Evolutionary conservation across 2,888 invertebrate genomes (phyloP).

Genomic region (Aporophyla lueneburgensis): DNA sequence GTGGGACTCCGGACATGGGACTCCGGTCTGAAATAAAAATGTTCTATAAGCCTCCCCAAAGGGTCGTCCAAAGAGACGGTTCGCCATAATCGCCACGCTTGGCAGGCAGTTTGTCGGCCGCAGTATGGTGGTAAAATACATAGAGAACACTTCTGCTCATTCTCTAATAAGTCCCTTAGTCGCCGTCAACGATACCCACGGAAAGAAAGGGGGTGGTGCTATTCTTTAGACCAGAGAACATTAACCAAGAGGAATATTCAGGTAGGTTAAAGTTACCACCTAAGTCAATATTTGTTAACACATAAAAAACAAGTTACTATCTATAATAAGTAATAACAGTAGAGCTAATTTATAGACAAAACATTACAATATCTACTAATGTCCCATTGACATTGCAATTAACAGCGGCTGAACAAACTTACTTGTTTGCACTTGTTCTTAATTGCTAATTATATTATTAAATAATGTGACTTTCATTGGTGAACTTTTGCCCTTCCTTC

Average conservation of each 20-base stretch:
- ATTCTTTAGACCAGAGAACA: too few species aligned
- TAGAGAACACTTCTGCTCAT: too few species aligned
- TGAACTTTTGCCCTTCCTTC: conserved; percentile 11
- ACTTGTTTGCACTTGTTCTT: conserved; percentile 1
- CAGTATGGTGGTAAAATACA: too few species aligned
- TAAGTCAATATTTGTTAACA: neutral
- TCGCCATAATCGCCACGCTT: too few species aligned
- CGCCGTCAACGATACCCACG: too few species aligned
- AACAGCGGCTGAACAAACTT: conserved; percentile 1
- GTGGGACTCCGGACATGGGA: too few species aligned
- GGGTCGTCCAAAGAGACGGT: too few species aligned
- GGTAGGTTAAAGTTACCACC: neutral
- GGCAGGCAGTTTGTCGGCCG: too few species aligned
- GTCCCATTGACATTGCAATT: conserved; percentile 4
- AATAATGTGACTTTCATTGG: neutral
- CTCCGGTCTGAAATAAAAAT: too few species aligned
- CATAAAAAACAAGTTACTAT: neutral
- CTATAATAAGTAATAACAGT: neutral
- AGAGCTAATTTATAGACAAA: neutral
- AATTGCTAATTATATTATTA: neutral
- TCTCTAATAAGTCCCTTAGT: too few species aligned
- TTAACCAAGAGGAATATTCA: neutral
- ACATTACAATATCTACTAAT: neutral
- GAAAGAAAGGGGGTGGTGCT: too few species aligned
- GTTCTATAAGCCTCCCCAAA: too few species aligned